Evolutionary conservation across 2,797 vertebrate species (phyloP).

Genomic region (Pseudocheirus occidentalis): DNA sequence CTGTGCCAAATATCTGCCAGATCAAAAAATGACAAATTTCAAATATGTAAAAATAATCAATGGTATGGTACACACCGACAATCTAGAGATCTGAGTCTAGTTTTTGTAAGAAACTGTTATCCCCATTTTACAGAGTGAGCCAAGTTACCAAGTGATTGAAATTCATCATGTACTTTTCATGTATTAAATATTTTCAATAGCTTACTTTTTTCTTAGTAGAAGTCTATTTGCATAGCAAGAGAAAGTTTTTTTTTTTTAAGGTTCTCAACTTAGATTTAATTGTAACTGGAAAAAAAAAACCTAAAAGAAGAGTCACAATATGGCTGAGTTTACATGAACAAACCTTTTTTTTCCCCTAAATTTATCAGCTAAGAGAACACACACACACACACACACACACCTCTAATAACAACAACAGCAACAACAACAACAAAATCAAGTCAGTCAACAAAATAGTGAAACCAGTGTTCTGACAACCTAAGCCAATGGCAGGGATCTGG

Average conservation of each 20-base stretch:
- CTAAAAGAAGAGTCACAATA: neutral
- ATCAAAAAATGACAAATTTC: neutral
- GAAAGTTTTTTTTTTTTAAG: neutral
- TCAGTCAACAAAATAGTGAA: neutral
- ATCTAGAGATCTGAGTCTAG: neutral
- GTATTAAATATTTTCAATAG: slow-evolving; percentile 5
- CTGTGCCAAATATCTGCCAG: neutral
- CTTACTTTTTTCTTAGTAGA: neutral
- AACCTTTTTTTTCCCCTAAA: neutral
- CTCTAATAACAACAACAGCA: neutral
- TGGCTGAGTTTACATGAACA: too few relatives aligned
- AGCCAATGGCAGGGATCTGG: neutral
- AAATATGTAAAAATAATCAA: neutral
- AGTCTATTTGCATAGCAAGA: neutral
- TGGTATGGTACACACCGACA: too few relatives aligned
- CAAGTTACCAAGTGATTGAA: neutral
- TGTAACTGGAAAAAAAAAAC: neutral
- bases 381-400: neutral
- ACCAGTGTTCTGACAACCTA: neutral
- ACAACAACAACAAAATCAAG: neutral
- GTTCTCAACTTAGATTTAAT: neutral
- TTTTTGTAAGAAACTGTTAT: neutral
- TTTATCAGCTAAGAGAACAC: neutral
- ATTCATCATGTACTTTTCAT: neutral
- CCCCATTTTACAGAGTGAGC: neutral